Conservation (phyloP, 1,140 invertebrate genomes). For the Meloidogyne exigua region DNA sequence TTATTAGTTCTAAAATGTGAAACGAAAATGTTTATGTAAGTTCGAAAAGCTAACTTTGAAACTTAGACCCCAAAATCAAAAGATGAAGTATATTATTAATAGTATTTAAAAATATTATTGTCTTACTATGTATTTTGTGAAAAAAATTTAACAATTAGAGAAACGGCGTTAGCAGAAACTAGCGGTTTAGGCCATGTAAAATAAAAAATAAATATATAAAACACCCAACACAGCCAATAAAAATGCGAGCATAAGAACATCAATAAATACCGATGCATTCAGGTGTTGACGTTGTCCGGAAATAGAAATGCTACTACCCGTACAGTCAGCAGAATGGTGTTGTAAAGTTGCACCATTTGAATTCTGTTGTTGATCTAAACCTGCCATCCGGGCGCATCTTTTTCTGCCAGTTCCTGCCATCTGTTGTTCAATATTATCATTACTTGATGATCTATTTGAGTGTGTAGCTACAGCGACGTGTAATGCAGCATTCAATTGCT, state of each 20-base stretch:
- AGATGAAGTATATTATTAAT: no score
- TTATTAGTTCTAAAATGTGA: no score
- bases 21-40: no score
- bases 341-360: not conserved
- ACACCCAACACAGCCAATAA: slow-evolving; percentile 14
- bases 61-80: no score
- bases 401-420: not conserved
- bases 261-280: slow-evolving; percentile 11
- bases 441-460: not conserved
- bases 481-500: not conserved
- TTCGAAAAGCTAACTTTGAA: no score
- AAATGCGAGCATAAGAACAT: slow-evolving; percentile 13
- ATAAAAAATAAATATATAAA: not conserved
- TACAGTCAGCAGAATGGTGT: not conserved
- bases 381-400: not conserved
- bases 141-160: not conserved
- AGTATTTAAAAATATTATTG: no score
- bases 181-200: not conserved
- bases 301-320: not conserved
- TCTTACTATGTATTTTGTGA: not conserved
- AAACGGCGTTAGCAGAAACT: not conserved
- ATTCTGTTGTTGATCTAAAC: slow-evolving; percentile 20
- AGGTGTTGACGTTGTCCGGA: slow-evolving; percentile 7
- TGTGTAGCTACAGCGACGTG: not conserved
- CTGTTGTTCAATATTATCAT: not conserved